Evolutionary conservation across 2,888 invertebrate genomes (phyloP), one percentile per base, ranked within the genome.

Genomic region (Pheosia gnoma): DNA sequence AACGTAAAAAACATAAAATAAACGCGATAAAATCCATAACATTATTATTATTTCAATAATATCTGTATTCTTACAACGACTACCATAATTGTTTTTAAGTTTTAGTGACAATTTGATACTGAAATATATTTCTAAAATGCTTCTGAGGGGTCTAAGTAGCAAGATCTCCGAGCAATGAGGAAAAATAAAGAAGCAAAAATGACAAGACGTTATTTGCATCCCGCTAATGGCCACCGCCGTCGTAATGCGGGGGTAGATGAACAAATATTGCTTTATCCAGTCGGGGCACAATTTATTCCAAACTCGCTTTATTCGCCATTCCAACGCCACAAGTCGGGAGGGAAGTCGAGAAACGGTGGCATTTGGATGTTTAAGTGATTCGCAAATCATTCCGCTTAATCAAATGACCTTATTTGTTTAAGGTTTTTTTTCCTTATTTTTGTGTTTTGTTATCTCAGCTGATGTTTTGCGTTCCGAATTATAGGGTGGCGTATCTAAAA

Each of bases 131-230:
- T 3, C 9, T n/a, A 51, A 25, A 55, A 55, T 55, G 1, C 39
- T 39, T 5, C 39, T 72, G 75, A 77, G 75, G 78, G 70, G 69
- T 70, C 80, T 79, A 78, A 84, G 83, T 83, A 77, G 84, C 84
- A 72, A 77, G 78, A 83, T 80, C 82, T 81, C 79, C 75, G 78
- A 73, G 79, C 82, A 84, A 86, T 81, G 84, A 86, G 84, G 82
- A 85, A 88, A 91, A 91, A 92, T 91, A 92, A 93, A 91, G 88
- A 91, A 91, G 90, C 87, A 88, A 91, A 93, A 92, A 91, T 91
- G 90, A 91, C 93, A 92, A 93, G 93, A 93, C 90, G 92, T 89
- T 93, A 92, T 93, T 92, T 93, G 93, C 92, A 92, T 92, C 90
- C 81, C 89, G 88, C 92, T 93, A 93, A 93, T 93, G 93, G 92